Conservation (phyloP, 2,888 invertebrate species). For the Charanyca ferruginea region DNA sequence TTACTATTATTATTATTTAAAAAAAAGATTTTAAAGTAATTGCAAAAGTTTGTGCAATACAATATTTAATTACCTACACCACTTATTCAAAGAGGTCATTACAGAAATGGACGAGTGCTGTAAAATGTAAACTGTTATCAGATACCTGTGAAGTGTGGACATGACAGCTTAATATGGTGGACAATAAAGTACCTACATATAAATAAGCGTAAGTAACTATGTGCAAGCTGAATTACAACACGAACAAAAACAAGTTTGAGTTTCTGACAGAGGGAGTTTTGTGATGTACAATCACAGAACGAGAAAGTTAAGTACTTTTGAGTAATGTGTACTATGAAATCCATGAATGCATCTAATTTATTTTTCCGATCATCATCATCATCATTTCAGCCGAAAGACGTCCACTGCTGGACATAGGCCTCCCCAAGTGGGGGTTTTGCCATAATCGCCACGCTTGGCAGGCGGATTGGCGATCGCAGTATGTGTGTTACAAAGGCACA, state of each 20-base stretch:
- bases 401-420: too few relatives aligned
- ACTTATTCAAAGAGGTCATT: constrained; percentile 33
- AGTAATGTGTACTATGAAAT: too few relatives aligned
- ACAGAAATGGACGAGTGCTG: constrained; percentile 12
- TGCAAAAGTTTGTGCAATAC: constrained; percentile 32
- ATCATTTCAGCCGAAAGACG: too few relatives aligned
- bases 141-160: constrained; percentile 34
- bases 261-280: neutral
- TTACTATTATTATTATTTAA: too few relatives aligned
- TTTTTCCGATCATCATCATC: too few relatives aligned
- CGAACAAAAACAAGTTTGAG: constrained; percentile 11
- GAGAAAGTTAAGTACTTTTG: neutral
- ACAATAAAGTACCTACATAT: constrained; percentile 40
- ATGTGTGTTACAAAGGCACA: too few relatives aligned
- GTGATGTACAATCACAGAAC: neutral
- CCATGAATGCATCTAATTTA: neutral
- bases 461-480: too few relatives aligned
- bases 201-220: constrained; percentile 15
- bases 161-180: constrained; percentile 39
- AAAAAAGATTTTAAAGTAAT: constrained; percentile 1
- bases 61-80: constrained; percentile 35
- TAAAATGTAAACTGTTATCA: constrained; percentile 54
- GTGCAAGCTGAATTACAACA: constrained; percentile 43
- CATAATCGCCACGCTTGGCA: too few relatives aligned
- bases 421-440: too few relatives aligned